Evolutionary conservation across 2,797 vertebrate species (phyloP).

Genomic region (Tachyglossus aculeatus): DNA sequence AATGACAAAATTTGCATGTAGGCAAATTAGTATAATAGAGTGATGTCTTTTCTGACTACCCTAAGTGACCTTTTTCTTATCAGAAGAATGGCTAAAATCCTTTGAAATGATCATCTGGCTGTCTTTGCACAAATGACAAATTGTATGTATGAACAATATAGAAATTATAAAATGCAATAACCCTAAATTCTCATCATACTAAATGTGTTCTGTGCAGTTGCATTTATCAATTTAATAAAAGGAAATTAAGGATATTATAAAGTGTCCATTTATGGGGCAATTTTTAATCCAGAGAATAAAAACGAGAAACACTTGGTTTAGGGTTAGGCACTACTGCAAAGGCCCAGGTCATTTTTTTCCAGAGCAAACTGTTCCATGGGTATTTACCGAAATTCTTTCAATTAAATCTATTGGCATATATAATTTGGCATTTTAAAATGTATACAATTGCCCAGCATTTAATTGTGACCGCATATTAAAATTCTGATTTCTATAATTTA

Average conservation of each 20-base stretch:
- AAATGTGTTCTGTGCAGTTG: slow-evolving; percentile 82
- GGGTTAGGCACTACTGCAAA: slow-evolving; percentile 63
- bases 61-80: slow-evolving; percentile 92
- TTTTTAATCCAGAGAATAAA: slow-evolving; percentile 77
- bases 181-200: slow-evolving; percentile 87
- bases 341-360: slow-evolving; percentile 56
- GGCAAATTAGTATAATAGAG: slow-evolving; percentile 96
- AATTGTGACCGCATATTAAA: slow-evolving; percentile 63
- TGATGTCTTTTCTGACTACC: slow-evolving; percentile 88
- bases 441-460: slow-evolving; percentile 63
- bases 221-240: slow-evolving; percentile 94
- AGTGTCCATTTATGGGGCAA: slow-evolving; percentile 82
- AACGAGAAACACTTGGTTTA: slow-evolving; percentile 74
- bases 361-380: slow-evolving; percentile 56
- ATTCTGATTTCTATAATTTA: slow-evolving; percentile 66
- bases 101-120: slow-evolving; percentile 82
- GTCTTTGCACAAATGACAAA: slow-evolving; percentile 87
- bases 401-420: slow-evolving; percentile 57
- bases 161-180: slow-evolving; percentile 92
- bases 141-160: slow-evolving; percentile 83
- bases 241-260: slow-evolving; percentile 90
- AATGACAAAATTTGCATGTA: slow-evolving; percentile 99
- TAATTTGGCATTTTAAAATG: slow-evolving; percentile 57
- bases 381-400: slow-evolving; percentile 64
- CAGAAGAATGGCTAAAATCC: slow-evolving; percentile 85